phyloP scores from a whole-genome alignment of 2,888 invertebrate species.

The Leptopilina myrica region DNA sequence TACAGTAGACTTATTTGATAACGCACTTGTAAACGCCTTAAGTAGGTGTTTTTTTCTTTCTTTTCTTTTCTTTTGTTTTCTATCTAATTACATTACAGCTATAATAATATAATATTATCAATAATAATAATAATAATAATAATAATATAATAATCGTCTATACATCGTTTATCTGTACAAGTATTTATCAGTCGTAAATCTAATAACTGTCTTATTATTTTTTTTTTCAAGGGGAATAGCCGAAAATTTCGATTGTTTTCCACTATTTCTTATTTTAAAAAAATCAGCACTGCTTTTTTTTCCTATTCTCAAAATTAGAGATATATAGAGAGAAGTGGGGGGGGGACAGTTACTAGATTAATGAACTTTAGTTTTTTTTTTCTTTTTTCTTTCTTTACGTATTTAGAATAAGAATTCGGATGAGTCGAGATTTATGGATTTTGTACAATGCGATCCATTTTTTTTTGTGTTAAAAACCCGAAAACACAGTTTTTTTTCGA shows the following conservation, averaged over 20 bases:
- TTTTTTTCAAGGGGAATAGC: not conserved
- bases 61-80: not conserved
- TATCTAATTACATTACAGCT: conserved; percentile 37
- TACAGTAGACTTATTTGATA: conserved; percentile 26
- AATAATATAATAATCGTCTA: conserved; percentile 28
- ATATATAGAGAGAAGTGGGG: not conserved
- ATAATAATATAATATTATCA: conserved; percentile 22
- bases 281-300: not conserved
- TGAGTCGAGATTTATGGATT: conserved; percentile 39
- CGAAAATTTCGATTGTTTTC: not conserved
- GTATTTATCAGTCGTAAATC: conserved; percentile 36
- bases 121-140: conserved; percentile 14
- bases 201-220: conserved; percentile 8
- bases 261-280: not conserved
- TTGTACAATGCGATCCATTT: conserved; percentile 38
- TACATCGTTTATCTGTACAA: conserved; percentile 38
- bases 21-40: conserved; percentile 27
- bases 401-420: conserved; percentile 39
- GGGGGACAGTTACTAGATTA: conserved; percentile 12
- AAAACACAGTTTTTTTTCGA: not conserved
- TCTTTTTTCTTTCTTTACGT: not conserved
- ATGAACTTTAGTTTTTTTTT: conserved; percentile 5
- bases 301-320: not conserved
- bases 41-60: conserved; percentile 2
- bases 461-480: not conserved